Evolutionary conservation across 2,888 invertebrate species (phyloP).

Genomic region (Dioctria rufipes): DNA sequence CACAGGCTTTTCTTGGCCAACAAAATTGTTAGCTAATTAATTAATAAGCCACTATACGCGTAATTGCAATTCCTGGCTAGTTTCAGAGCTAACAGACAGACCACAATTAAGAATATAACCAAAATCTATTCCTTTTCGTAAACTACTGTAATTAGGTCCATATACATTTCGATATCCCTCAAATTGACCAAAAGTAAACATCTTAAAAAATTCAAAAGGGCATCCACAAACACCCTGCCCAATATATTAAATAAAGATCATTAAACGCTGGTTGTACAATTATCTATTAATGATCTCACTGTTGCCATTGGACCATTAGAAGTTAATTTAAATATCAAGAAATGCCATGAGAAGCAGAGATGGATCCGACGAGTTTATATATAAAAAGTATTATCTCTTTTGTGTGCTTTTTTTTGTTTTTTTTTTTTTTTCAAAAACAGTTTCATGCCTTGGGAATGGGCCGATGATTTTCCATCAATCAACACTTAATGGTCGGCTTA

Average conservation of each 20-base stretch:
- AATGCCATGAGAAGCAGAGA: conserved; percentile 9
- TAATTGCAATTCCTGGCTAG: too few relatives aligned
- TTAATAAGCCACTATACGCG: too few relatives aligned
- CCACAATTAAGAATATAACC: too few relatives aligned
- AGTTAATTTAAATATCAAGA: conserved; percentile 18
- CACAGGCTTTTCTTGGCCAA: too few relatives aligned
- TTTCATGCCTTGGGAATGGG: background rate
- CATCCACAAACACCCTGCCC: background rate
- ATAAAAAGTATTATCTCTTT: conserved; percentile 27
- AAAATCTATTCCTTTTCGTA: too few relatives aligned
- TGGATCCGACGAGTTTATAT: conserved; percentile 36
- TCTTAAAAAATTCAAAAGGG: background rate
- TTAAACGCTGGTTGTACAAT: background rate
- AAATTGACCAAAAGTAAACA: background rate
- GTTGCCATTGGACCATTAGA: background rate
- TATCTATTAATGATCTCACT: background rate
- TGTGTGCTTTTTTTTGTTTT: conserved; percentile 27
- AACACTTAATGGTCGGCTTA: conserved; percentile 55
- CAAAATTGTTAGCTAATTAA: too few relatives aligned
- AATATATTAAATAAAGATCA: background rate
- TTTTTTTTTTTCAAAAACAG: conserved; percentile 22
- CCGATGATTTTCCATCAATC: conserved; percentile 56
- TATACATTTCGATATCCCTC: too few relatives aligned
- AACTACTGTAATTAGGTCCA: too few relatives aligned
- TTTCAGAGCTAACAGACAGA: too few relatives aligned